A percentile compares a stretch with the other conserved stretches of the same genome.
Conservation (phyloP, 2,113 vertebrate species). For the Aldabrachelys gigantea region DNA sequence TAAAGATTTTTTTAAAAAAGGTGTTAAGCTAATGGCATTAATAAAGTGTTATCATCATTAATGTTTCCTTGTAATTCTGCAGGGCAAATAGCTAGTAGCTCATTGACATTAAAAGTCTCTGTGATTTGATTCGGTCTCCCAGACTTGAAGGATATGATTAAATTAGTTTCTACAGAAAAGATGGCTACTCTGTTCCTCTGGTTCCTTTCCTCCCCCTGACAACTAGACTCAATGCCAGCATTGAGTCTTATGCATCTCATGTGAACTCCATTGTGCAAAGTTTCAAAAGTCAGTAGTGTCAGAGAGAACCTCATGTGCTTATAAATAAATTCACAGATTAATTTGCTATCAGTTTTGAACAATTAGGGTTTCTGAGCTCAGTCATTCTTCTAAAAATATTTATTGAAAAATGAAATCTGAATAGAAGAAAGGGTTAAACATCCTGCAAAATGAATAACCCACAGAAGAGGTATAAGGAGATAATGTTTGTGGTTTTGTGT, state of each 20-base stretch:
- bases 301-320: slow-evolving; percentile 57
- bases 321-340: slow-evolving; percentile 58
- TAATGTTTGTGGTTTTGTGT: no score
- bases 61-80: slow-evolving; percentile 17
- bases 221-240: slow-evolving; percentile 65
- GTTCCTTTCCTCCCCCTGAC: slow-evolving; percentile 22
- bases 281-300: slow-evolving; percentile 51
- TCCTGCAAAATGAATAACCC: no score
- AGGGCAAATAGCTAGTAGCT: slow-evolving; percentile 34
- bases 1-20: not conserved
- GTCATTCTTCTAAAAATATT: slow-evolving; percentile 17
- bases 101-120: not conserved
- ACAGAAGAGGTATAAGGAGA: no score
- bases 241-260: slow-evolving; percentile 59
- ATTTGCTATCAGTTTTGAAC: slow-evolving; percentile 48
- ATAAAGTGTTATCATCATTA: slow-evolving; percentile 22
- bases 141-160: slow-evolving; percentile 55
- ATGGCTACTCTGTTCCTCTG: slow-evolving; percentile 51
- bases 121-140: slow-evolving; percentile 48
- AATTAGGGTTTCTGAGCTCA: slow-evolving; percentile 19
- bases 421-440: not conserved
- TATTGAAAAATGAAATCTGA: slow-evolving; percentile 26
- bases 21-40: slow-evolving; percentile 7
- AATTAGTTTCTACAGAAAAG: slow-evolving; percentile 60
- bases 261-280: slow-evolving; percentile 56